Conservation (phyloP, 2,797 vertebrate species). For the Amblyopsis hoosieri region DNA sequence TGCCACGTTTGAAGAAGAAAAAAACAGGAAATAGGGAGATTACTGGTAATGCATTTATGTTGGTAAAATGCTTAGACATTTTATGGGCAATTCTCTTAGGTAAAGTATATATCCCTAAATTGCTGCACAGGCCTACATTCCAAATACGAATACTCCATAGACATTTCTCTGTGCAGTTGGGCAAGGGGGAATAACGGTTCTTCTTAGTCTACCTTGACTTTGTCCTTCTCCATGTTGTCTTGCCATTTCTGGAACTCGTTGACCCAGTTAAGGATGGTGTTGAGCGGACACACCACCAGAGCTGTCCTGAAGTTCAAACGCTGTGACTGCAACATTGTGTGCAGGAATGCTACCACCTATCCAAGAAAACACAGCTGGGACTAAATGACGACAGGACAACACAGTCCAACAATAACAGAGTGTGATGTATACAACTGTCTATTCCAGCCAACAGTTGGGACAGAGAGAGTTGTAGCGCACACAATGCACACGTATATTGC, state of each 20-base stretch:
- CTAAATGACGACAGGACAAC: neutral
- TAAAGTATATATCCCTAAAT: no score
- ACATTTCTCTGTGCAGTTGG: neutral
- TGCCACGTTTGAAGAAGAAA: conserved; percentile 44
- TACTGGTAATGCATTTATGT: neutral
- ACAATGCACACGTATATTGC: neutral
- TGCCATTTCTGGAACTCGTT: conserved; percentile 97
- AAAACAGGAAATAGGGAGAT: neutral
- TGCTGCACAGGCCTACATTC: no score
- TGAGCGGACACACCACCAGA: conserved; percentile 93
- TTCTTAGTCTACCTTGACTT: conserved; percentile 81
- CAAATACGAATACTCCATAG: no score
- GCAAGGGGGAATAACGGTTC: neutral
- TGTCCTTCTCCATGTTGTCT: conserved; percentile 81
- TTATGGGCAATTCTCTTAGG: no score
- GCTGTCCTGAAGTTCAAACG: conserved; percentile 87
- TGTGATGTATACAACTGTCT: neutral
- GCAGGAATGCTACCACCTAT: conserved; percentile 95
- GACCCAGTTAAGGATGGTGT: conserved; percentile 96
- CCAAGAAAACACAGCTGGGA: conserved; percentile 29
- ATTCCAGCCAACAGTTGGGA: neutral
- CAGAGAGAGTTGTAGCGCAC: neutral
- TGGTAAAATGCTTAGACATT: neutral
- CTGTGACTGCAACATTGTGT: conserved; percentile 86
- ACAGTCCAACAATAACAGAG: neutral